Base-by-base conservation (phyloP, 2,797 vertebrate genomes). In the Dromococcyx pavoninus region DNA sequence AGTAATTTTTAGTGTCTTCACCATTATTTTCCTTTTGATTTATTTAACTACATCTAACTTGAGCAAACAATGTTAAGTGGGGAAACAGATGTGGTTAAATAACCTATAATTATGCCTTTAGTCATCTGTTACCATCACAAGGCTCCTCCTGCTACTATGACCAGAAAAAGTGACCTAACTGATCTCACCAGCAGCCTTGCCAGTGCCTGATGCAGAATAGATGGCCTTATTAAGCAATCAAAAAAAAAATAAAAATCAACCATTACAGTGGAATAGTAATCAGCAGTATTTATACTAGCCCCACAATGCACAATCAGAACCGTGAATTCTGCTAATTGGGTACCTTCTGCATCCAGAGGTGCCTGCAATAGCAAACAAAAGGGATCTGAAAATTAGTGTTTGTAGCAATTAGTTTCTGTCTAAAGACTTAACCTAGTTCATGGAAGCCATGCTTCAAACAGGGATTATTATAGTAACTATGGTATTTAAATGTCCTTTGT, bases 61-160 rank as follows among this genome's bases (percentile, higher is more conserved):
- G 98, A 98, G 97, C 98, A 99, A 98, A 99, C 98, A 98, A 98
- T 98, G 98, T 99, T 99, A 98, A 98, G 98, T 97, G 98, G 96
- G 97, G 98, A 98, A 99, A 98, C 98, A 98, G 98, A 98, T 96
- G 97, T 95, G 95, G 97, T 98, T 98, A 98, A 98, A 98, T 98
- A 98, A 95, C 96, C 97, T 97, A 96, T 98, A 98, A 99, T 98
- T 98, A 98, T 97, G 97, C 97, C 97, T 98, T 98, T 98, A 98
- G 98, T 98, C 97, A 98, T 98, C 97, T 97, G 97, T 97, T 97
- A 97, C 97, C 89, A 97, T 98, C 97, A 94, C 92, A 97, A 96
- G 97, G 88, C 97, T 98, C 93, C 95, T 98, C 93, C 97, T 98
- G 98, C 96, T 97, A 97, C 97, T 97, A 90, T 96, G 98, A 98